Conservation (phyloP, 2,888 invertebrate genomes). For the Lasioglossum calceatum region DNA sequence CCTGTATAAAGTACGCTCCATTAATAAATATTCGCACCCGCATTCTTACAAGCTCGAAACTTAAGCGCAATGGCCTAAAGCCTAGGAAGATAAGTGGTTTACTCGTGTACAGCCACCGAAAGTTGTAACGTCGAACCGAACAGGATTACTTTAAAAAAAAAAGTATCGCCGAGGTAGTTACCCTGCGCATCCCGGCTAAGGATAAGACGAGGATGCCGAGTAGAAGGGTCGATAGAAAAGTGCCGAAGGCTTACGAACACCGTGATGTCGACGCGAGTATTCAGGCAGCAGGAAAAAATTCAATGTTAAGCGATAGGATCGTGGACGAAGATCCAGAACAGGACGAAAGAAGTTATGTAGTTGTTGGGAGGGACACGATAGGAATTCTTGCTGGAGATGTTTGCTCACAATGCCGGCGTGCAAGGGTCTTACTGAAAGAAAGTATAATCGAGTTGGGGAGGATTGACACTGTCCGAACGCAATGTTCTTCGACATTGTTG, state of each 20-base stretch:
- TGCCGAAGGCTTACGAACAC: background rate
- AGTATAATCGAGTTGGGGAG: background rate
- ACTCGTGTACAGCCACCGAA: background rate
- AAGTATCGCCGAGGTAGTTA: background rate
- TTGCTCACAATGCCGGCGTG: background rate
- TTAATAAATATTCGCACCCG: no score
- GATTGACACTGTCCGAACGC: constrained; percentile 3
- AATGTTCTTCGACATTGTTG: background rate
- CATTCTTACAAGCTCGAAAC: background rate
- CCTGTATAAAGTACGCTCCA: no score
- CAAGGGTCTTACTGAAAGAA: background rate
- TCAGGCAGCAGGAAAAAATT: background rate
- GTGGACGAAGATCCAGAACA: background rate
- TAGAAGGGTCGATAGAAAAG: background rate
- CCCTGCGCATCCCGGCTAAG: background rate
- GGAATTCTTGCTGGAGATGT: background rate
- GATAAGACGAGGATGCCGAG: background rate
- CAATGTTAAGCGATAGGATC: background rate
- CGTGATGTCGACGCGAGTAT: background rate
- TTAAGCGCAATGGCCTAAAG: background rate
- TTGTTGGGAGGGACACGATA: background rate
- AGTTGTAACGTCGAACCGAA: background rate
- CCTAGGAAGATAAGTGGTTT: background rate
- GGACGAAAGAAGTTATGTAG: background rate
- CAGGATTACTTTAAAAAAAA: background rate